phyloP scores from a whole-genome alignment of 1,140 invertebrate species.

The Probaryconus sp. region DNA sequence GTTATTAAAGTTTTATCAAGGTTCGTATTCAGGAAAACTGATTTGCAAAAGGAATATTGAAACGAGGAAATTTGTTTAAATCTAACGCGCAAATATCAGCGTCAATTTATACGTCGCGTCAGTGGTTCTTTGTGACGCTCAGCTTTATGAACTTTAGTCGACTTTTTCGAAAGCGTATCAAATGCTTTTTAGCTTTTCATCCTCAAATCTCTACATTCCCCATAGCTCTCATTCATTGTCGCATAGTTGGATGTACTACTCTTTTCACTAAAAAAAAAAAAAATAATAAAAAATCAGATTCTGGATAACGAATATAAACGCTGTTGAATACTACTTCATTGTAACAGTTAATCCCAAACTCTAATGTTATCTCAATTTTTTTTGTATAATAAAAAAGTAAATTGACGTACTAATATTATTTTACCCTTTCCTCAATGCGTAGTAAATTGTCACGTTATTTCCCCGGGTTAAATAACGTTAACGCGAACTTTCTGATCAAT shows the following conservation, averaged over 20 bases:
- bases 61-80: conserved; percentile 11
- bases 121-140: background rate
- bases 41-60: conserved; percentile 1
- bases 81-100: conserved; percentile 5
- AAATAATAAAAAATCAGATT: too few relatives aligned
- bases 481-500: conserved; percentile 1
- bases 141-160: conserved; percentile 17
- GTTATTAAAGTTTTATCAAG: conserved; percentile 2
- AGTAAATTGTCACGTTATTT: too few relatives aligned
- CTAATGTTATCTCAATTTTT: too few relatives aligned
- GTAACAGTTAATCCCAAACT: too few relatives aligned
- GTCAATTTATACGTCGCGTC: background rate
- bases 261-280: conserved; percentile 4
- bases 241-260: conserved; percentile 1
- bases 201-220: background rate
- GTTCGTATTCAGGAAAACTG: background rate
- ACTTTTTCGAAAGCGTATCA: conserved; percentile 2
- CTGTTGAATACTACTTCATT: too few relatives aligned
- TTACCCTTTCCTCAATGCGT: too few relatives aligned
- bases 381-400: too few relatives aligned
- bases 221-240: background rate
- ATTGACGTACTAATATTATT: too few relatives aligned
- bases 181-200: conserved; percentile 16
- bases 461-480: background rate
- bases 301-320: too few relatives aligned